A percentile compares a stretch with the other conserved stretches of the same genome.
phyloP scores from a whole-genome alignment of 2,888 invertebrate species.

The Gymnocheta viridis region DNA sequence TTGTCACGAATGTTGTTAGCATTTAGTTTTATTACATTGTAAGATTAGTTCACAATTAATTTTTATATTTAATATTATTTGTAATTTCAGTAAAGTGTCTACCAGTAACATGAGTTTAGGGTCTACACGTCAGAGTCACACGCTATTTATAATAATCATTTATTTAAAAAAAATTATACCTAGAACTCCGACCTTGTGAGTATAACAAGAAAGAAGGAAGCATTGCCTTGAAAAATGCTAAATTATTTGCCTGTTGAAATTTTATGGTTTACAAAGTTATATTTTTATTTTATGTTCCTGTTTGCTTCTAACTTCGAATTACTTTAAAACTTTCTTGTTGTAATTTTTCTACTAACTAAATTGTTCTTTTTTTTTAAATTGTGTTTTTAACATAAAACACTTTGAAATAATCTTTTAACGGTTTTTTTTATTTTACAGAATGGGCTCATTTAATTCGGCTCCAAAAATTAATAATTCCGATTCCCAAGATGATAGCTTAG shows the following conservation, averaged over 20 bases:
- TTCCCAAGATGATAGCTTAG: constrained; percentile 84
- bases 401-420: neutral
- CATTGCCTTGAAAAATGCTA: neutral
- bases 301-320: neutral
- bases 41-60: neutral
- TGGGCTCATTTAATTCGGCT: constrained; percentile 88
- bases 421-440: constrained; percentile 82
- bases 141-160: constrained; percentile 76
- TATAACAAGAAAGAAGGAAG: constrained; percentile 64
- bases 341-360: neutral
- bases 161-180: constrained; percentile 77
- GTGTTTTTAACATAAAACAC: neutral
- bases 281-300: neutral
- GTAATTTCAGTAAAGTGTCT: constrained; percentile 73
- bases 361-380: neutral
- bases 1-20: neutral
- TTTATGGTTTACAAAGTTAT: neutral
- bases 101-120: constrained; percentile 70
- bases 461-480: constrained; percentile 86
- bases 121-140: constrained; percentile 74
- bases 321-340: neutral
- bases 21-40: neutral
- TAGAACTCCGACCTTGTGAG: constrained; percentile 78
- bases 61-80: constrained; percentile 17
- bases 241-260: neutral